Base-by-base conservation (phyloP, 2,888 invertebrate genomes). In the Ectemnius cavifrons region DNA sequence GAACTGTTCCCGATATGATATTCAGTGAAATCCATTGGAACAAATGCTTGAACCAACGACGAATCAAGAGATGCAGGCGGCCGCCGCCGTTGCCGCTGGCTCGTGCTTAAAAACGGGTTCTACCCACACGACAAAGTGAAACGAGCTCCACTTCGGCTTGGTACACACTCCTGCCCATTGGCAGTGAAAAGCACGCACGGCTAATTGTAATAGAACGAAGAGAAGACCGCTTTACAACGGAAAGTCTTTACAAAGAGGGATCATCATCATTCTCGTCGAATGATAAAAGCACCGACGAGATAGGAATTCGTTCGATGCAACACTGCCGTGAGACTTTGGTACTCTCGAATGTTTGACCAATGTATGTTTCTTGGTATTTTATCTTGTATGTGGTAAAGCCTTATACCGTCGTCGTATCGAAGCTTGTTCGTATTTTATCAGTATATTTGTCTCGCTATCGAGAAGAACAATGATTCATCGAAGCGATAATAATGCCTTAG, bases 61-160 rank as follows among this genome's bases (percentile, higher is more conserved):
- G 5, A 3, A 37, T 6, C 37, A 8, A 37, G 8, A 6, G 5
- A 11, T 37, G 37, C 37, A 37, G 37, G 37, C 23, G 0, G 3
- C 23, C 20, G 20, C 20, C 20, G 20, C 20, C 23, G 23, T 3
- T 3, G 23, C 23, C 57, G 60, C 63, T 46, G 57, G 60, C 56
- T 63, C 68, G 64, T 73, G 73, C 65, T 67, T 23, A 71, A 71
- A 77, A 78, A 78, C 77, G 60, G 73, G 78, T 78, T 78, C 78
- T 78, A 75, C 77, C 77, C 75, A 77, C 77, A 75, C 75, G 75
- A 68, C 61, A 73, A 73, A 78, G 70, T 60, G 75, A 72, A 67
- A 56, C 56, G 45, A n/a, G 28, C 14, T 64, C 66, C 64, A 49
- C 61, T 69, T 47, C 60, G 23, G n/a, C 6, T 28, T 11, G 37